Percentiles rank a stretch among this genome's conserved stretches.
Evolutionary conservation across 2,797 vertebrate genomes (phyloP).

Genomic region (Leptoclinus maculatus): DNA sequence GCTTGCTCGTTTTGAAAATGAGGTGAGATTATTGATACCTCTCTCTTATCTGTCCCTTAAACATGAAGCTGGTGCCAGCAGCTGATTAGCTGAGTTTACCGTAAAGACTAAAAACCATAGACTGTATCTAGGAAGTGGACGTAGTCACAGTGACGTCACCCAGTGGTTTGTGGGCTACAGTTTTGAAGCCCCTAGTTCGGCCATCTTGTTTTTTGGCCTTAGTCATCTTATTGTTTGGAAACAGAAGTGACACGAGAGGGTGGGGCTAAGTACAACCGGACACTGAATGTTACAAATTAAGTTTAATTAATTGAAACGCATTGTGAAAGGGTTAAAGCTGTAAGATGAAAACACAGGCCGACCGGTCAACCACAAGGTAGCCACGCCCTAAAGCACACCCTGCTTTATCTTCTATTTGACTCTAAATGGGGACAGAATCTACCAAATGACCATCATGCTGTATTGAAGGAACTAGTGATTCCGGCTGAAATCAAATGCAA

Average conservation of each 20-base stretch:
- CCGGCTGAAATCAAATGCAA: too few species aligned
- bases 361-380: not conserved
- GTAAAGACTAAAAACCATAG: too few species aligned
- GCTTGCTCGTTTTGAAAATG: not conserved
- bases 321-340: not conserved
- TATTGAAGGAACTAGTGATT: not conserved
- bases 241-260: not conserved
- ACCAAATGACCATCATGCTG: not conserved
- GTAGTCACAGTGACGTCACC: too few species aligned
- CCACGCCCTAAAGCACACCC: too few species aligned
- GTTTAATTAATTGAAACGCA: not conserved
- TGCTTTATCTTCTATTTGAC: not conserved
- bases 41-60: not conserved
- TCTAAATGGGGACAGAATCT: not conserved
- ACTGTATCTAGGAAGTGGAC: too few species aligned
- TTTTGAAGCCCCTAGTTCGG: too few species aligned
- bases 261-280: too few species aligned
- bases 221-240: not conserved
- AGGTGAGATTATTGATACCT: conserved; percentile 1
- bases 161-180: too few species aligned
- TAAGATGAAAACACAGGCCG: not conserved
- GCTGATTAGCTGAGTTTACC: too few species aligned
- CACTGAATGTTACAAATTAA: not conserved
- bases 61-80: not conserved
- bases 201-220: not conserved